Evolutionary conservation across 2,888 invertebrate species (phyloP).

Genomic region (Napeogenes inachia): DNA sequence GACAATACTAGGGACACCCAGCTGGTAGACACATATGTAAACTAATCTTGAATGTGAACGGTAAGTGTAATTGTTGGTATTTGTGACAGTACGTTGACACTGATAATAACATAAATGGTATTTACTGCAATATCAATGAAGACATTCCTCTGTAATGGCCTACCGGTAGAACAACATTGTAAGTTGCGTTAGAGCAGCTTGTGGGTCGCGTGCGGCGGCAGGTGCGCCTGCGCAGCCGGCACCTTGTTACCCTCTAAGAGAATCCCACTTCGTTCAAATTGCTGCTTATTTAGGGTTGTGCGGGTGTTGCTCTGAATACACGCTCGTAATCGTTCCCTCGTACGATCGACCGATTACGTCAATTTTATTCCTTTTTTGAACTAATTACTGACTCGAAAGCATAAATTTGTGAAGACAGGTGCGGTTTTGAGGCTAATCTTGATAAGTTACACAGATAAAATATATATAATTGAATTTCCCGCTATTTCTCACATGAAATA

Average conservation of each 20-base stretch:
- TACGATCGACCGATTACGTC: conserved; percentile 31
- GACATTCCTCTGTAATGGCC: conserved; percentile 34
- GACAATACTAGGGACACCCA: too few species aligned
- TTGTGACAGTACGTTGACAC: conserved; percentile 37
- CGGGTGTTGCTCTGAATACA: conserved; percentile 33
- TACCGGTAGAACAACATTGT: conserved; percentile 30
- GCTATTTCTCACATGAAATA: neutral
- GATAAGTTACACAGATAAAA: conserved; percentile 19
- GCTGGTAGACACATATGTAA: too few species aligned
- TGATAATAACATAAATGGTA: conserved; percentile 34
- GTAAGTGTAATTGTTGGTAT: conserved; percentile 31
- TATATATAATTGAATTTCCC: conserved; percentile 4
- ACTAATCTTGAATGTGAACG: neutral
- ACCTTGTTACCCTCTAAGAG: conserved; percentile 50
- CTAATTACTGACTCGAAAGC: conserved; percentile 31
- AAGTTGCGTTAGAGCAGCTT: conserved; percentile 30
- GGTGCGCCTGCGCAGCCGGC: conserved; percentile 69
- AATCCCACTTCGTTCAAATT: conserved; percentile 60
- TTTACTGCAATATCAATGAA: conserved; percentile 37
- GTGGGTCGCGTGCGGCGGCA: conserved; percentile 40
- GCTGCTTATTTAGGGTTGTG: conserved; percentile 49
- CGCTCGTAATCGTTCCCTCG: conserved; percentile 2
- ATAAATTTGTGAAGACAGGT: conserved; percentile 32
- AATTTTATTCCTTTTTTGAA: conserved; percentile 29
- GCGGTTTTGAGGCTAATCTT: conserved; percentile 23